A percentile compares a stretch with the other conserved stretches of the same genome.
phyloP scores from a whole-genome alignment of 2,888 invertebrate species.

The Drosophila acutilabella region DNA sequence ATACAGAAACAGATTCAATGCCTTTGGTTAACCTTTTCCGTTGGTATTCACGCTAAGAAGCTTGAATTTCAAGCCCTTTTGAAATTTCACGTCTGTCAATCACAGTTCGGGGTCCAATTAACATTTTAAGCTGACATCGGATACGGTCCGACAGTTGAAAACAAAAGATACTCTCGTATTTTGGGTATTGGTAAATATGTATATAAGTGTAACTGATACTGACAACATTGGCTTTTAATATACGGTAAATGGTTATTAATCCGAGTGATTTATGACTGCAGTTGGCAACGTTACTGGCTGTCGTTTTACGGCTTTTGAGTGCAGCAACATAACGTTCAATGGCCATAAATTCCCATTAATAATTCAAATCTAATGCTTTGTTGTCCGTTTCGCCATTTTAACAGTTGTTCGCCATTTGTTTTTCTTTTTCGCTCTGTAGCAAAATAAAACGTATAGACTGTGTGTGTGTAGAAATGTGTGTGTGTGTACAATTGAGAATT shows the following conservation, averaged over 20 bases:
- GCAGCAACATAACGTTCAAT: constrained; percentile 49
- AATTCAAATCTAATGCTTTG: constrained; percentile 65
- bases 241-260: constrained; percentile 52
- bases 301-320: constrained; percentile 29
- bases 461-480: constrained; percentile 18
- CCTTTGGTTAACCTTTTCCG: constrained; percentile 44
- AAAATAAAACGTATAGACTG: constrained; percentile 1
- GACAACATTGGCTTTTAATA: constrained; percentile 30
- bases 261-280: constrained; percentile 65
- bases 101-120: constrained; percentile 61
- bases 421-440: constrained; percentile 15
- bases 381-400: constrained; percentile 15
- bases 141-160: constrained; percentile 9
- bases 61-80: constrained; percentile 33
- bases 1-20: constrained; percentile 8
- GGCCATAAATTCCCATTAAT: constrained; percentile 70
- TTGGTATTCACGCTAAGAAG: constrained; percentile 4
- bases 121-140: constrained; percentile 41
- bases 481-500: constrained; percentile 40
- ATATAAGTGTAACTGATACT: neutral
- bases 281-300: constrained; percentile 30
- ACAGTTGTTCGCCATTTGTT: neutral
- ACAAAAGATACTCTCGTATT: neutral
- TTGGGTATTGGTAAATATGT: neutral
- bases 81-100: constrained; percentile 61